Base-by-base conservation (phyloP, 2,113 vertebrate species). In the Dipodomys stephensi region DNA sequence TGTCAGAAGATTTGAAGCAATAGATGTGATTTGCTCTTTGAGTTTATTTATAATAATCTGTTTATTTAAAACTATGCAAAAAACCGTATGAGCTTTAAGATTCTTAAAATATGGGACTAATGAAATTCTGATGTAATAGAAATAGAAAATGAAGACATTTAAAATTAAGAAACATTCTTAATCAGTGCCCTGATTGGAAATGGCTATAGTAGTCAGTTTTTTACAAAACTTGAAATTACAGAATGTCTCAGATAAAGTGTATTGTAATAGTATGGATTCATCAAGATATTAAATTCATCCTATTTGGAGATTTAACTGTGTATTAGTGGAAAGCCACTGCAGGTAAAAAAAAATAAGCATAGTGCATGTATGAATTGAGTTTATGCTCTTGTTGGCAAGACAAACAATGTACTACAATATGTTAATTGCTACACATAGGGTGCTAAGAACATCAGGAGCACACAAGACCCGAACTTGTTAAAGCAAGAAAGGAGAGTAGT, bases 21-120 rank as follows among this genome's bases (percentile, higher is more conserved):
- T 80, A 74, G 57, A 30, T 22, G 90, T 86, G 86, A 86, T 95
- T 93, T 94, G 44, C 49, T 95, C 27, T 92, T 86, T 83, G 72
- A 79, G n/a, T 96, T 94, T 64, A 64, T 57, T 94, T 64, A 64
- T 57, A 57, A 57, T 94, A 90, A 95, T 92, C 15, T 85, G 93
- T 92, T 92, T 90, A 88, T 83, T 60, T 65, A 82, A 92, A 88
- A 92, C 77, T 39, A 69, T 57, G 57, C 22, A 35, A 8, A 91
- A 88, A 89, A 53, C 87, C 32, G 71, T 60, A 93, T 85, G 71
- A 92, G 20, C 1, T 39, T 85, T 92, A 91, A 22, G 81, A 57
- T 72, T 91, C 69, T 87, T 83, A 9, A 44, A 68, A 68, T 84
- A 57, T 83, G 28, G 5, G 9, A 84, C 25, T 39, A 86, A 65